Percentiles rank a stretch among this genome's conserved stretches.
Conservation (phyloP, 2,113 vertebrate genomes). For the Sus scrofa region DNA sequence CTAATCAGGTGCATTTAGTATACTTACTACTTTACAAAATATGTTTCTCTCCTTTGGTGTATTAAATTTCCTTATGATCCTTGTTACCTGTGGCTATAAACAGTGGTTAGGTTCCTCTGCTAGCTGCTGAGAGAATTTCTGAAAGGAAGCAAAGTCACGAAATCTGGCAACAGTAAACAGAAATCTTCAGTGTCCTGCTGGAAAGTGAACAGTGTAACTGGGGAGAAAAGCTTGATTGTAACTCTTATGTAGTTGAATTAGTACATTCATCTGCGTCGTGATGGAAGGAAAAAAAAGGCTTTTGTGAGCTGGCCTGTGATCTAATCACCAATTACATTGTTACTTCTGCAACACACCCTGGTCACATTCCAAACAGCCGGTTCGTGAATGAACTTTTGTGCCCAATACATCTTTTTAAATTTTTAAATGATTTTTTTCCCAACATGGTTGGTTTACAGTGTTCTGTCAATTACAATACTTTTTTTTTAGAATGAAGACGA, state of each 20-base stretch:
- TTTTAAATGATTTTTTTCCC: too few relatives aligned
- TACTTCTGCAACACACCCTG: background rate
- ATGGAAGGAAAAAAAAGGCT: background rate
- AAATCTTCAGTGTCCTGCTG: background rate
- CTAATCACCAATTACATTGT: background rate
- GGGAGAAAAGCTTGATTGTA: background rate
- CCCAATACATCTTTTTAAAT: too few relatives aligned
- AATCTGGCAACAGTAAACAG: background rate
- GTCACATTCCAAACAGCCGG: background rate
- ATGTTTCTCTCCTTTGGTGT: background rate
- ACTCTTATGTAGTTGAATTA: background rate
- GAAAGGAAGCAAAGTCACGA: background rate
- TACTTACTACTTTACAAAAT: background rate
- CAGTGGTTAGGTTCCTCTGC: slow-evolving; percentile 11
- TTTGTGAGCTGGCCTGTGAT: background rate
- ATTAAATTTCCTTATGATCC: background rate
- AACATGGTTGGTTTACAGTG: too few relatives aligned
- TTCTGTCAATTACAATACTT: too few relatives aligned
- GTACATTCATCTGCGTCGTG: too few relatives aligned
- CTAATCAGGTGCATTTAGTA: slow-evolving; percentile 48
- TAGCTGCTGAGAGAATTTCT: background rate
- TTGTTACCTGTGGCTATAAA: background rate
- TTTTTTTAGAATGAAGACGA: background rate
- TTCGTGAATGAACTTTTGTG: background rate
- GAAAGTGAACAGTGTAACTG: background rate